phyloP scores from a whole-genome alignment of 1,140 invertebrate genomes.

The Patella vulgata region DNA sequence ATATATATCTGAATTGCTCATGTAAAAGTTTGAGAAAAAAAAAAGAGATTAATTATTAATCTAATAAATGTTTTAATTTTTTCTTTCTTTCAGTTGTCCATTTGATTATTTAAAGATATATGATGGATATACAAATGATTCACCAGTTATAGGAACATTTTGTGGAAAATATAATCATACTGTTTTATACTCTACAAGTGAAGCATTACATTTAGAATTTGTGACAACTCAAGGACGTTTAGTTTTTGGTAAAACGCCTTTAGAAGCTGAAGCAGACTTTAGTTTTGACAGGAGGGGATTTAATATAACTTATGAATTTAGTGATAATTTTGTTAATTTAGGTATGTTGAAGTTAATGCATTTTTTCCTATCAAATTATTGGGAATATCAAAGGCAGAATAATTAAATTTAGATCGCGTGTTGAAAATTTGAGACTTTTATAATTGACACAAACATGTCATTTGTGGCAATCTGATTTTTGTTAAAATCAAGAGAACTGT shows the following conservation, averaged over 20 bases:
- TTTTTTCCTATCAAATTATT: too few relatives aligned
- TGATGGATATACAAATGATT: slow-evolving; percentile 87
- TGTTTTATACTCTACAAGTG: slow-evolving; percentile 91
- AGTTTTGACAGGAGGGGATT: slow-evolving; percentile 55
- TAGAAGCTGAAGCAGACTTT: slow-evolving; percentile 52
- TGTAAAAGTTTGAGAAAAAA: too few relatives aligned
- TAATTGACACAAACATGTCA: too few relatives aligned
- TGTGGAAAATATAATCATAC: slow-evolving; percentile 94
- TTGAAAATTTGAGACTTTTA: too few relatives aligned
- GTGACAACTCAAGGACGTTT: slow-evolving; percentile 52
- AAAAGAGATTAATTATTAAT: too few relatives aligned
- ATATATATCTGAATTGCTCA: too few relatives aligned
- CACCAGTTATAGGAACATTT: slow-evolving; percentile 93
- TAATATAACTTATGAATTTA: slow-evolving; percentile 60
- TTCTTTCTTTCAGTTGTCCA: slow-evolving; percentile 87
- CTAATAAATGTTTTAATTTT: too few relatives aligned
- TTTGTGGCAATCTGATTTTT: too few relatives aligned
- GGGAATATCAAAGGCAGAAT: too few relatives aligned
- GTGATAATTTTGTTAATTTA: slow-evolving; percentile 49
- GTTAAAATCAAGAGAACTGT: too few relatives aligned
- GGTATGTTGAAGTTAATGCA: slow-evolving; percentile 47
- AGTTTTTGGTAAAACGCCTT: slow-evolving; percentile 39
- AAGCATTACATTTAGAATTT: slow-evolving; percentile 81
- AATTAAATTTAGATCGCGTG: too few relatives aligned
- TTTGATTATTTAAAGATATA: slow-evolving; percentile 97